Conservation (phyloP, 2,797 vertebrate genomes). For the Chrysocyon brachyurus region DNA sequence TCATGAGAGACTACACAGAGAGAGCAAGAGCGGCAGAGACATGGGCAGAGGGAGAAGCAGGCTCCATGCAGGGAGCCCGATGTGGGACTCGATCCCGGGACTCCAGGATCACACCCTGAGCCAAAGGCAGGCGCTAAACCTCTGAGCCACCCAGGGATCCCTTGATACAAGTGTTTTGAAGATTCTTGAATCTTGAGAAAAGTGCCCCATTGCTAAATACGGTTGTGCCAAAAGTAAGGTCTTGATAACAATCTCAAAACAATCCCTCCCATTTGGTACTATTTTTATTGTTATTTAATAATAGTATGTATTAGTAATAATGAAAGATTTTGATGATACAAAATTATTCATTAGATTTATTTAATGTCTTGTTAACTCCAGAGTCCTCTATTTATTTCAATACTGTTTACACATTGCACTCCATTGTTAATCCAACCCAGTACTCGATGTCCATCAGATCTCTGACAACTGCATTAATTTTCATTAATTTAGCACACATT, state of each 20-base stretch:
- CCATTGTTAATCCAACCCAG: background rate
- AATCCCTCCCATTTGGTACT: background rate
- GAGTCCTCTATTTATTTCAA: slow-evolving; percentile 20
- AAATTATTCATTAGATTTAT: background rate
- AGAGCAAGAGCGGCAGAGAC: too few relatives aligned
- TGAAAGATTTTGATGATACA: background rate
- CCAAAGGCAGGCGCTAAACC: too few relatives aligned
- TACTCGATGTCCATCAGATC: background rate
- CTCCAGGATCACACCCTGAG: too few relatives aligned
- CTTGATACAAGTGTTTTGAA: background rate
- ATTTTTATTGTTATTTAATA: background rate
- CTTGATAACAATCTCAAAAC: background rate
- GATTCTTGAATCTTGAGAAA: background rate
- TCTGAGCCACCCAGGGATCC: too few relatives aligned
- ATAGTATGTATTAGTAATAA: background rate
- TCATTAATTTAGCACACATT: background rate
- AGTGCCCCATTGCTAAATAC: background rate
- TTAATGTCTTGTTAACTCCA: background rate
- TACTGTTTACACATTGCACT: background rate
- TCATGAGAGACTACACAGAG: too few relatives aligned
- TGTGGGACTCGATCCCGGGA: too few relatives aligned
- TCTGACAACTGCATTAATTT: slow-evolving; percentile 22
- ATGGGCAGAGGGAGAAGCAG: too few relatives aligned
- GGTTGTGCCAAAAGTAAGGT: background rate
- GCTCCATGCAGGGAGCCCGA: too few relatives aligned